Base-by-base conservation (phyloP, 2,888 invertebrate species). In the Peribatodes rhomboidaria region DNA sequence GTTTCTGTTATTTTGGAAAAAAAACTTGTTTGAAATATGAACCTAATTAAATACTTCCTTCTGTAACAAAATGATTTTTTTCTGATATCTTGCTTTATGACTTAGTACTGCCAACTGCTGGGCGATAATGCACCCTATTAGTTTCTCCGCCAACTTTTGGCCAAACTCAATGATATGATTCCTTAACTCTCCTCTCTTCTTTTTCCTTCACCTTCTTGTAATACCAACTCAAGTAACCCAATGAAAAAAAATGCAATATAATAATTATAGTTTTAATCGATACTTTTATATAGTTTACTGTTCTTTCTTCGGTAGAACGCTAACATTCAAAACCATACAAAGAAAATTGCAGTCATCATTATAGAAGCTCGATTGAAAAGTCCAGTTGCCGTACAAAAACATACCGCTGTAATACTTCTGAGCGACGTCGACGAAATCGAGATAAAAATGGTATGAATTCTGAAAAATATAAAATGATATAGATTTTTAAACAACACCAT, bases 291-390 rank as follows among this genome's bases (percentile, higher is more conserved):
- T 6, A 1, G 44, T 49, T 46, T 13, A 47, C n/a, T 53, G 20
- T 22, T 49, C 35, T 10, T 41, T 54, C 31, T 58, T 67, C 10
- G 67, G 64, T 16, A 18, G 22, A 9, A 67, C 6, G 41, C 44
- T 42, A 3, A 42, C 33, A 14, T 57, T 57, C 14, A 58, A 2
- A 35, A 11, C 6, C 4, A 46, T 9, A 11, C 60, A 58, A 2
- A 52, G n/a, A 31, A 75, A 66, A 39, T 73, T 75, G 18, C 73
- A 73, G 9, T 63, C n/a, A 13, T 72, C 69, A 4, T 41, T 65
- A 33, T 61, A 73, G 3, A 75, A 62, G 11, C 57, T 47, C 0
- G 68, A 22, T 14, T 42, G 66, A 33, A 64, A 68, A 8, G 70
- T 59, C 64, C 70, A 71, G n/a, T 67, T 56, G 2, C 72, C 72